phyloP scores from a whole-genome alignment of 1,140 invertebrate genomes.

The Venustaconcha ellipsiformis region DNA sequence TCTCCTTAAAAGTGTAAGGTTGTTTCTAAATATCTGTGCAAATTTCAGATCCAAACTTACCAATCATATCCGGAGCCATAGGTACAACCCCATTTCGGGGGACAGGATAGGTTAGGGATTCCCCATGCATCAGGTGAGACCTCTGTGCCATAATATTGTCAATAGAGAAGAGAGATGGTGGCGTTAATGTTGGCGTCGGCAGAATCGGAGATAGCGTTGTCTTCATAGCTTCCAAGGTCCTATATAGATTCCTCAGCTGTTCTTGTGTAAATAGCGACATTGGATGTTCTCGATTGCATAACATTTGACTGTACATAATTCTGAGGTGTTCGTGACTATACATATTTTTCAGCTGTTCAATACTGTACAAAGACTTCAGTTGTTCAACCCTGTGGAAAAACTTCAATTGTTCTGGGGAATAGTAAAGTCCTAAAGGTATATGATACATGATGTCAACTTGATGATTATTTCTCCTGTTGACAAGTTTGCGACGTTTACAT shows the following conservation, averaged over 20 bases:
- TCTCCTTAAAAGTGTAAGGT: no score
- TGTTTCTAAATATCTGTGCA: no score
- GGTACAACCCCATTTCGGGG: slow-evolving; percentile 16
- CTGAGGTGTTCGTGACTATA: slow-evolving; percentile 31
- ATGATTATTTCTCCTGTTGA: no score
- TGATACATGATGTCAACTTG: slow-evolving; percentile 18
- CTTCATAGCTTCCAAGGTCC: slow-evolving; percentile 20
- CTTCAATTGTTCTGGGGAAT: slow-evolving; percentile 31
- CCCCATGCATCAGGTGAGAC: slow-evolving; percentile 23
- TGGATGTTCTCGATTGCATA: slow-evolving; percentile 23
- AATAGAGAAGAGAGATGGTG: slow-evolving; percentile 27
- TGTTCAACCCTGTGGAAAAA: slow-evolving; percentile 16
- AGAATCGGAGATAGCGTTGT: slow-evolving; percentile 10
- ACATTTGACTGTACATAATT: slow-evolving; percentile 19
- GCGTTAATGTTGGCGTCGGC: background rate
- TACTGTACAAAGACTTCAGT: no score
- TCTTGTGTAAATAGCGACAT: slow-evolving; percentile 15
- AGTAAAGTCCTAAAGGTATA: slow-evolving; percentile 27
- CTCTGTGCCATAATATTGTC: slow-evolving; percentile 30
- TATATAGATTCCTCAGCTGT: slow-evolving; percentile 16
- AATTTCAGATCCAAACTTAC: slow-evolving; percentile 6
- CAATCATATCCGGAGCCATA: slow-evolving; percentile 30
- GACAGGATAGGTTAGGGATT: slow-evolving; percentile 22
- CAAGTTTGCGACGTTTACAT: no score
- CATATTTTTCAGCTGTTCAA: slow-evolving; percentile 24